A percentile compares a stretch with the other conserved stretches of the same genome.
Conservation (phyloP, 2,888 invertebrate species). For the Argyresthia albistria region DNA sequence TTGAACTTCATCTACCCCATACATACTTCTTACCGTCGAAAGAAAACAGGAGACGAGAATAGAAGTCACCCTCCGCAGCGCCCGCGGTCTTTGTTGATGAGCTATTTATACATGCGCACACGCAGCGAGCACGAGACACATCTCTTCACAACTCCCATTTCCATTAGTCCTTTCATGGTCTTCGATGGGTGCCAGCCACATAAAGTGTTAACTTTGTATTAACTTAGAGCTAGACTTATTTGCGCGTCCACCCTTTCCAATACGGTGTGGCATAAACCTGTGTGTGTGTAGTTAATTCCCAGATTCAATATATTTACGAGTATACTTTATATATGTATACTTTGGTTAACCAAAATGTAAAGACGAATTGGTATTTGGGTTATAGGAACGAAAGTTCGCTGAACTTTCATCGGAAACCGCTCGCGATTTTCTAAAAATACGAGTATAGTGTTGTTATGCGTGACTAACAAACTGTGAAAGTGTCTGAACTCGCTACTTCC, state of each 20-base stretch:
- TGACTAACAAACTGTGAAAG: constrained; percentile 51
- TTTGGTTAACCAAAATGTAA: background rate
- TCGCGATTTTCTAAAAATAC: constrained; percentile 52
- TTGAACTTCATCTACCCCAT: too few species aligned
- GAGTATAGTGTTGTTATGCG: constrained; percentile 27
- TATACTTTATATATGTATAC: background rate
- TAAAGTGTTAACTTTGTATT: too few species aligned
- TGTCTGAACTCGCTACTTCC: constrained; percentile 48
- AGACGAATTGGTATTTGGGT: background rate
- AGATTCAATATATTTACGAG: too few species aligned
- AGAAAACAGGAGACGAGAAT: constrained; percentile 24
- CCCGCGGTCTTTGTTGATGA: constrained; percentile 22
- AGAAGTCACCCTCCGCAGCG: constrained; percentile 49
- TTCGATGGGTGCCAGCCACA: background rate
- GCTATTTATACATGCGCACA: constrained; percentile 45
- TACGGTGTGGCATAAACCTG: too few species aligned
- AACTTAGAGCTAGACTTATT: too few species aligned
- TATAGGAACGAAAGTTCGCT: constrained; percentile 28
- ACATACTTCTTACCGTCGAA: background rate
- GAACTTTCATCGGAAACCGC: constrained; percentile 26
- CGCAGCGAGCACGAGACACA: constrained; percentile 36
- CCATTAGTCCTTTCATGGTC: background rate
- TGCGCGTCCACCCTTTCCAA: too few species aligned
- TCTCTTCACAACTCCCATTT: constrained; percentile 20
- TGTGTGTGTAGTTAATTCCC: too few species aligned